These are phyloP conservation scores for Pangasius sanitwongsei DNA, from an alignment of 2,797 vertebrate species.

Conservation along the genomic window DNA sequence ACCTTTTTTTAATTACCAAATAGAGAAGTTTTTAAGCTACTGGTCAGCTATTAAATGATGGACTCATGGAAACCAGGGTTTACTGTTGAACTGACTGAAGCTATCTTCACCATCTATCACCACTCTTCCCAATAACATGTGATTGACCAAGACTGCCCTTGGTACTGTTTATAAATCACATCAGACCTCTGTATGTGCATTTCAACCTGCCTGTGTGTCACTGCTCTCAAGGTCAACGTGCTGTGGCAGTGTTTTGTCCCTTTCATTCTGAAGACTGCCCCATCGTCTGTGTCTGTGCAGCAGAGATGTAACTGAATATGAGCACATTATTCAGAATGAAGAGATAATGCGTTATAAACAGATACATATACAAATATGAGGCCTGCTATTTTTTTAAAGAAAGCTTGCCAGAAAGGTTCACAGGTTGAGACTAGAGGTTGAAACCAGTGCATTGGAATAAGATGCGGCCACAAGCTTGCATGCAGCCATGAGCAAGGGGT, in stretches of 20 bases:
- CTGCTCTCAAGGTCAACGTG: conserved; percentile 12
- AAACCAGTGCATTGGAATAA: neutral
- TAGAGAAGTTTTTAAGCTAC: neutral
- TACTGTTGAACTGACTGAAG: neutral
- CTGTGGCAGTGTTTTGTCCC: neutral
- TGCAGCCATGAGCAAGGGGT: neutral
- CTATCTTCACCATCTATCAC: neutral
- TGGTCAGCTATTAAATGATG: neutral
- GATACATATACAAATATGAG: neutral
- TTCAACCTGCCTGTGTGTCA: conserved; percentile 4
- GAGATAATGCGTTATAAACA: neutral
- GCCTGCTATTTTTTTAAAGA: neutral
- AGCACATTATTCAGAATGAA: neutral
- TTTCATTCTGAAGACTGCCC: neutral
- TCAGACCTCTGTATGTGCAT: conserved; percentile 4
- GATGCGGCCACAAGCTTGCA: neutral
- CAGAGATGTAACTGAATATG: neutral
- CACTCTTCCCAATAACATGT: neutral
- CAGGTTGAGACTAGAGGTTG: neutral
- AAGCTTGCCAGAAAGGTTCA: neutral
- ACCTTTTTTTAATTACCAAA: neutral
- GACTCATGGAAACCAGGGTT: neutral
- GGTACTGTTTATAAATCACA: conserved; percentile 17
- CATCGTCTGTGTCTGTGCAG: neutral
- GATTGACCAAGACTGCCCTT: neutral